phyloP scores from a whole-genome alignment of 2,113 vertebrate species.

The Stomatorhinus ivindoensis region DNA sequence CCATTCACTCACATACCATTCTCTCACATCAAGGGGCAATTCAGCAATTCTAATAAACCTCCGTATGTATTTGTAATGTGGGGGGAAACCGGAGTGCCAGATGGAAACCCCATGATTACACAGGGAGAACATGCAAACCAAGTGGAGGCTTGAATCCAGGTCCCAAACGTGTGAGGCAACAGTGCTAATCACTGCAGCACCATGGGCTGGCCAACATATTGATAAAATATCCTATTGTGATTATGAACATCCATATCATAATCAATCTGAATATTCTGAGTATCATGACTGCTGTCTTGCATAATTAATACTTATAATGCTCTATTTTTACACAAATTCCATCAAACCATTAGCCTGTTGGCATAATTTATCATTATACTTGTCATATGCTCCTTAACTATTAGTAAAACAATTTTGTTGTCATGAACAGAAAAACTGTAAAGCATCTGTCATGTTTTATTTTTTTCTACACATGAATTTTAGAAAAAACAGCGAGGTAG shows the following conservation, averaged over 20 bases:
- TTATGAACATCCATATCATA: not conserved
- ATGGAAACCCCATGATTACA: not conserved
- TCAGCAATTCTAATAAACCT: not conserved
- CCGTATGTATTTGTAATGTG: not conserved
- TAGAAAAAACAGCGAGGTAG: not conserved
- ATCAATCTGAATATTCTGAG: not conserved
- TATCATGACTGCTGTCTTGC: not conserved
- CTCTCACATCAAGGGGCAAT: not conserved
- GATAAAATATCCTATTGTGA: not conserved
- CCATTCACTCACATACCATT: no score
- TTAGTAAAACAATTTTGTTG: no score
- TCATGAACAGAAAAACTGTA: no score
- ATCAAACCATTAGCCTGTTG: not conserved
- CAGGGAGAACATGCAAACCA: not conserved
- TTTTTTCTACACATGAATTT: not conserved
- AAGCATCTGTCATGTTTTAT: no score
- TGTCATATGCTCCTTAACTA: no score
- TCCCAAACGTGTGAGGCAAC: not conserved
- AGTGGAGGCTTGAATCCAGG: not conserved
- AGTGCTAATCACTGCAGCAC: not conserved
- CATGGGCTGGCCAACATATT: not conserved
- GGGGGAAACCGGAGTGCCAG: not conserved
- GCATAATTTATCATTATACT: no score
- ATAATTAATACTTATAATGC: not conserved
- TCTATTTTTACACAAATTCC: not conserved